These are phyloP conservation scores for Tragulus kanchil DNA, from an alignment of 2,113 vertebrate genomes.

Conservation along the genomic window DNA sequence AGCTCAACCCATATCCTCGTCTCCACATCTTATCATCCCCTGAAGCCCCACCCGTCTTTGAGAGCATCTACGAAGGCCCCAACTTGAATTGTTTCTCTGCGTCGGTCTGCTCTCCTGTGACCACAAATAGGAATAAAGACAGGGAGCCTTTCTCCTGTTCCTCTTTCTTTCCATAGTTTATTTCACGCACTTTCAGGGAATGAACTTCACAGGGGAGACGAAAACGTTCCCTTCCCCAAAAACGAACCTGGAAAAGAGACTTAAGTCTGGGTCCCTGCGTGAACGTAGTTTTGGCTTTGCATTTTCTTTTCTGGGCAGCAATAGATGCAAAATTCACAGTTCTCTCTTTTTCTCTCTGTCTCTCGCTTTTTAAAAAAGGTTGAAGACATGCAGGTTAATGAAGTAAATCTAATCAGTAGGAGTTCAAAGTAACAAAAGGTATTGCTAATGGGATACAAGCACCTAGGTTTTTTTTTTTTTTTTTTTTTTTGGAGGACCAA, in stretches of 20 bases:
- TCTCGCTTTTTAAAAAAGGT: too few relatives aligned
- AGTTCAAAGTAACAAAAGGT: not conserved
- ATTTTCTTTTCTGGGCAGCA: not conserved
- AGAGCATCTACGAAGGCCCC: not conserved
- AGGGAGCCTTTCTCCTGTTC: not conserved
- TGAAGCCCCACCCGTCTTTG: rapidly evolving
- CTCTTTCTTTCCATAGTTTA: not conserved
- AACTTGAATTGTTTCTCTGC: not conserved
- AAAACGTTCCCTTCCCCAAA: not conserved
- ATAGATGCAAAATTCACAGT: not conserved
- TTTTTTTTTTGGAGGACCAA: not conserved
- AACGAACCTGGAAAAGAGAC: not conserved
- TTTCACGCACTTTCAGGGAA: not conserved
- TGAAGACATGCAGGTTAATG: not conserved
- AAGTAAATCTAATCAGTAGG: slow-evolving; percentile 5
- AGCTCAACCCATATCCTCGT: not conserved
- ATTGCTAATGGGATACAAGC: not conserved
- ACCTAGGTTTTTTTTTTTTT: not conserved
- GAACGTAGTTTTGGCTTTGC: not conserved
- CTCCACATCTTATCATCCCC: rapidly evolving
- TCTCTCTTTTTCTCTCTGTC: too few relatives aligned
- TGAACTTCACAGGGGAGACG: rapidly evolving
- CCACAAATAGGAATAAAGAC: not conserved
- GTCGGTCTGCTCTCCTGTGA: too few relatives aligned
- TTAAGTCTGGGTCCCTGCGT: not conserved